Evolutionary conservation across 2,888 invertebrate species (phyloP), one percentile per base, ranked within the genome.

Genomic region (Mythimna lalbum): DNA sequence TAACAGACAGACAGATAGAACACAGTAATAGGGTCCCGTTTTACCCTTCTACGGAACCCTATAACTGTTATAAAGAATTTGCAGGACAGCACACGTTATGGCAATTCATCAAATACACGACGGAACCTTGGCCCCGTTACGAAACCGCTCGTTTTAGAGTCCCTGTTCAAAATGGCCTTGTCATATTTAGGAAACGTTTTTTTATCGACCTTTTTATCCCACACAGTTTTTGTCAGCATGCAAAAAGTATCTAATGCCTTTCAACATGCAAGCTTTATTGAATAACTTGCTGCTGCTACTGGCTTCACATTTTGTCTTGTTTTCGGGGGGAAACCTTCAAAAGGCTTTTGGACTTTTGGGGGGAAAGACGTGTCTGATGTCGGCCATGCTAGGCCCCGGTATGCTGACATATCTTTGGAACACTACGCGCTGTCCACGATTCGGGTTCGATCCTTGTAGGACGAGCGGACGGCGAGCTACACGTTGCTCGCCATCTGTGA

Each of bases 161-260:
- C 56, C 71, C 76, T 80, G 56, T 65, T 12, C 43, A 69, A 69
- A 78, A 79, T 60, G 75, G 65, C 80, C 80, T 79, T 79, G 78
- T 65, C 62, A 70, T 79, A 79, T 78, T 79, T 65, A 75, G 63
- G 62, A 63, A 74, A 69, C 63, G 47, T 65, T 69, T 74, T 78
- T 77, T 69, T 78, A 77, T 79, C 57, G 75, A 10, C 59, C 14
- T 12, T 62, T 78, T 75, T 63, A 69, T 69, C 75, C 64, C 53
- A 64, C 63, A 79, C 64, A 39, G 43, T 64, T 79, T 78, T 69
- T 23, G 50, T 59, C 57, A 63, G 47, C 69, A 63, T 74, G 77
- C 77, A 59, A 69, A 78, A 69, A 60, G 67, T 66, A 50, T 21
- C 3, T 63, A 50, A 79, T 63, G 55, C 43, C 56, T 74, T 63